These are phyloP conservation scores for Muschampia plurimacula DNA, from an alignment of 2,888 invertebrate species.

Conservation along the genomic window DNA sequence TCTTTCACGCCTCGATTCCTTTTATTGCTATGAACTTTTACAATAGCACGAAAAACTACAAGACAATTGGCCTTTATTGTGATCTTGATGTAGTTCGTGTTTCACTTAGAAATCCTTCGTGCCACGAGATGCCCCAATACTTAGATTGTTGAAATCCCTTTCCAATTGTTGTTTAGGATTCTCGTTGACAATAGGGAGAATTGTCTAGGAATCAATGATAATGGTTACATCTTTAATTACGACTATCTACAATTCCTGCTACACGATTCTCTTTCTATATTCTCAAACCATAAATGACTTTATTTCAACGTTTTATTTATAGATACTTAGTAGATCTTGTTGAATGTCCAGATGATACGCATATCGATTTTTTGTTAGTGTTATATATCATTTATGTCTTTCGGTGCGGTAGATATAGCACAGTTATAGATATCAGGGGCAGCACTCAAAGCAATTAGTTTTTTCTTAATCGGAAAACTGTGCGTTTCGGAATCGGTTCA, in stretches of 20 bases:
- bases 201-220: not conserved
- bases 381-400: not conserved
- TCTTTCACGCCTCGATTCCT: not conserved
- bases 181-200: not conserved
- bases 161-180: conserved; percentile 7
- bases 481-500: not conserved
- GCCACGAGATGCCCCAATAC: conserved; percentile 14
- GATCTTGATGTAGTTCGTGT: conserved; percentile 33
- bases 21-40: conserved; percentile 5
- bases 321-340: not conserved
- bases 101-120: conserved; percentile 14
- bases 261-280: not conserved
- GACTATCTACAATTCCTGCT: not conserved
- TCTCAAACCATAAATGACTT: no score
- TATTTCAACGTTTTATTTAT: no score
- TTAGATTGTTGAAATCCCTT: conserved; percentile 18
- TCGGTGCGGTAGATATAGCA: not conserved
- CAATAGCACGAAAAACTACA: conserved; percentile 13
- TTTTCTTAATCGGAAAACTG: not conserved
- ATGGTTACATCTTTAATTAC: not conserved
- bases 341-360: not conserved
- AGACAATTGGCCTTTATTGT: conserved; percentile 32
- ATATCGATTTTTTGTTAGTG: not conserved
- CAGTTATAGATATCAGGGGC: not conserved
- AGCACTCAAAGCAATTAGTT: not conserved